Evolutionary conservation across 2,797 vertebrate genomes (phyloP).

Genomic region (Sebastolobus alascanus): DNA sequence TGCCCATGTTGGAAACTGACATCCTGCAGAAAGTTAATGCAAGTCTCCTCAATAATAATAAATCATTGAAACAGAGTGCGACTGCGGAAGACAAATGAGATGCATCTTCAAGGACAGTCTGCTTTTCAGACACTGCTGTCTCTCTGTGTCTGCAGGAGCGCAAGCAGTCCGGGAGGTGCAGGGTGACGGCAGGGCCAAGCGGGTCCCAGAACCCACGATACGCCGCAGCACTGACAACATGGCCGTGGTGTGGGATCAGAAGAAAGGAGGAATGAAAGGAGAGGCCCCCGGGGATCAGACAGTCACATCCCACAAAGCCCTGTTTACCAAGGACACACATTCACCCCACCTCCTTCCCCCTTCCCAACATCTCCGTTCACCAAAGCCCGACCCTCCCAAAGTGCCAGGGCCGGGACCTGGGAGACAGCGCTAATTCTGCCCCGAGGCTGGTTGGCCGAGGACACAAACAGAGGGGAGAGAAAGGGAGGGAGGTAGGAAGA

Average conservation of each 20-base stretch:
- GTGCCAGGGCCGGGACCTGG: constrained; percentile 82
- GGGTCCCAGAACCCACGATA: constrained; percentile 54
- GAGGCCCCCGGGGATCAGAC: constrained; percentile 81
- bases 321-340: constrained; percentile 85
- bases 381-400: constrained; percentile 70
- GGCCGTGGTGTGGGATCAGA: constrained; percentile 66
- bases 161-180: constrained; percentile 29
- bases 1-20: constrained; percentile 38
- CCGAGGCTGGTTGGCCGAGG: constrained; percentile 75
- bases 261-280: constrained; percentile 66
- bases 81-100: constrained; percentile 40
- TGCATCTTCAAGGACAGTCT: constrained; percentile 46
- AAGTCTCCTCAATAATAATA: constrained; percentile 44
- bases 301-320: constrained; percentile 85
- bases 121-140: constrained; percentile 20
- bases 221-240: constrained; percentile 56
- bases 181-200: constrained; percentile 55
- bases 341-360: constrained; percentile 21
- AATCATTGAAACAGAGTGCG: constrained; percentile 35
- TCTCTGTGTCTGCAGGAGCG: constrained; percentile 22
- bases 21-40: constrained; percentile 39
- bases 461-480: constrained; percentile 72
- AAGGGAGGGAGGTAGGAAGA: constrained; percentile 50
- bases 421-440: constrained; percentile 84
- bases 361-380: constrained; percentile 54